Conservation (phyloP, 2,888 invertebrate species). For the Aplocera efformata region DNA sequence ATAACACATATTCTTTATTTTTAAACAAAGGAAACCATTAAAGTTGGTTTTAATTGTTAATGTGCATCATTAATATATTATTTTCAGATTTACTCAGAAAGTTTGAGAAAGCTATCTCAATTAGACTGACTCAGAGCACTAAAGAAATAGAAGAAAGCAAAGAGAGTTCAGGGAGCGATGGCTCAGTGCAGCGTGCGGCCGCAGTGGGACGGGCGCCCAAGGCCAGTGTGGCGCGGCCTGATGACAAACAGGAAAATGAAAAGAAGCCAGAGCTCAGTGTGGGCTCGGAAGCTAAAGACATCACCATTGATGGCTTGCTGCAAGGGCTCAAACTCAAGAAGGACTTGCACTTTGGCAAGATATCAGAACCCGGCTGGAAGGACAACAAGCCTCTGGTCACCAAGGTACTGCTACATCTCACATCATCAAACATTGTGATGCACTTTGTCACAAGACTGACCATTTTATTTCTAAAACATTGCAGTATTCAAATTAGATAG, state of each 20-base stretch:
- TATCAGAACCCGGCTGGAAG: slow-evolving; percentile 65
- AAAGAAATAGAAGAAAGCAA: slow-evolving; percentile 33
- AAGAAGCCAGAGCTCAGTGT: slow-evolving; percentile 40
- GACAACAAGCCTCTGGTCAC: slow-evolving; percentile 57
- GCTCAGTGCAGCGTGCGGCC: slow-evolving; percentile 37
- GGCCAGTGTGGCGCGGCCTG: no score
- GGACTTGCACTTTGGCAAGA: slow-evolving; percentile 64
- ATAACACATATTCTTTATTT: no score
- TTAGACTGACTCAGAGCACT: slow-evolving; percentile 33
- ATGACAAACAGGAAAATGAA: slow-evolving; percentile 1
- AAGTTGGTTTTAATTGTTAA: no score
- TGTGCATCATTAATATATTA: slow-evolving; percentile 1
- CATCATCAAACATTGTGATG: no score
- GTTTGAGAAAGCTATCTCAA: slow-evolving; percentile 55
- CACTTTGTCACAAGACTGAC: no score
- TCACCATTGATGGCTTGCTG: slow-evolving; percentile 59
- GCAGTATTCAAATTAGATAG: no score
- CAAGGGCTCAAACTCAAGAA: slow-evolving; percentile 65
- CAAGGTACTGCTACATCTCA: slow-evolving; percentile 50
- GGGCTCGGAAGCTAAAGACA: slow-evolving; percentile 55
- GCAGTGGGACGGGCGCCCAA: no score
- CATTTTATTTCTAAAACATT: no score
- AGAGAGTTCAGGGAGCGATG: slow-evolving; percentile 31
- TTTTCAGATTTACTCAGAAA: slow-evolving; percentile 54
- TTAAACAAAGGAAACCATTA: no score